Conservation (phyloP, 2,888 invertebrate genomes). For the Perizoma affinitatum region DNA sequence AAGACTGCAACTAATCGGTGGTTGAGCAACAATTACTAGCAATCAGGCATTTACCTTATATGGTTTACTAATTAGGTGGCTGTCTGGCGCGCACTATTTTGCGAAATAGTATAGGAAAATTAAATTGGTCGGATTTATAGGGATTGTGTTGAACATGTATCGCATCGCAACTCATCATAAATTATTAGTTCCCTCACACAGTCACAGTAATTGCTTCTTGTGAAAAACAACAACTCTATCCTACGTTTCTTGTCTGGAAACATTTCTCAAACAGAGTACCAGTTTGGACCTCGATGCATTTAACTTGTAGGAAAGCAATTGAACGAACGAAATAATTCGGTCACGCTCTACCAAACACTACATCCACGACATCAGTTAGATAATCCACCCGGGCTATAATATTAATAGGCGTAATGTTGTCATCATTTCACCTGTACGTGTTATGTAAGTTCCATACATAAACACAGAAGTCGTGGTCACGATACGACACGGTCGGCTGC, state of each 20-base stretch:
- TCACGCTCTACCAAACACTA: conserved; percentile 27
- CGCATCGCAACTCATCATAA: background rate
- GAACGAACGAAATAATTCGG: conserved; percentile 25
- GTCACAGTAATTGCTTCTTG: conserved; percentile 9
- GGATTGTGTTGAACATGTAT: too few species aligned
- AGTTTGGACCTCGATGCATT: background rate
- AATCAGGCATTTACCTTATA: too few species aligned
- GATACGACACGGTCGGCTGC: conserved; percentile 63
- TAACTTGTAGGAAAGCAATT: conserved; percentile 6
- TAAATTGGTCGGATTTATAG: too few species aligned
- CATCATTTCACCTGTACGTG: conserved; percentile 39
- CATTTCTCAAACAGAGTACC: too few species aligned
- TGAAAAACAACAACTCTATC: conserved; percentile 2
- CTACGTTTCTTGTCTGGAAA: too few species aligned
- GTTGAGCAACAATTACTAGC: conserved; percentile 45
- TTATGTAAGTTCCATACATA: conserved; percentile 50
- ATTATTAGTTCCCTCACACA: conserved; percentile 13
- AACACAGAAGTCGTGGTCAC: conserved; percentile 60
- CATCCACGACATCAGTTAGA: conserved; percentile 31
- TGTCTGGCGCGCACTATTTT: conserved; percentile 37
- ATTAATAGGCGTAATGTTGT: conserved; percentile 35
- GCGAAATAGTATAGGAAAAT: too few species aligned
- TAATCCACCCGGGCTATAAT: conserved; percentile 34
- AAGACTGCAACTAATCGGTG: conserved; percentile 47
- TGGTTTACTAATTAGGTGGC: background rate